Conservation (phyloP, 2,113 vertebrate genomes). For the Bos taurus region ARS-UCD2.0 NC_037329.1:46473501-46474000, state of each 20-base stretch:
- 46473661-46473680: background rate
- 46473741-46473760: background rate
- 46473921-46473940: background rate
- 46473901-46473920: background rate
- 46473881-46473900: background rate
- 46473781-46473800: background rate
- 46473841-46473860: background rate
- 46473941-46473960: background rate
- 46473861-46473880: background rate
- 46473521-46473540: background rate
- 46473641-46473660: background rate
- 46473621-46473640: background rate
- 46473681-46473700: background rate
- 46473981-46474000: no score
- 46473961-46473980: background rate
- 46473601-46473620: background rate
- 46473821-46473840: background rate
- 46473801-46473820: fast-evolving
- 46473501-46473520: background rate
- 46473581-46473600: constrained; percentile 44
- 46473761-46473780: background rate
- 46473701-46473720: background rate
- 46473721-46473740: background rate
- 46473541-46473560: background rate
- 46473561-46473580: constrained; percentile 34